Conservation (phyloP, 2,888 invertebrate species). For the Cancer borealis region DNA sequence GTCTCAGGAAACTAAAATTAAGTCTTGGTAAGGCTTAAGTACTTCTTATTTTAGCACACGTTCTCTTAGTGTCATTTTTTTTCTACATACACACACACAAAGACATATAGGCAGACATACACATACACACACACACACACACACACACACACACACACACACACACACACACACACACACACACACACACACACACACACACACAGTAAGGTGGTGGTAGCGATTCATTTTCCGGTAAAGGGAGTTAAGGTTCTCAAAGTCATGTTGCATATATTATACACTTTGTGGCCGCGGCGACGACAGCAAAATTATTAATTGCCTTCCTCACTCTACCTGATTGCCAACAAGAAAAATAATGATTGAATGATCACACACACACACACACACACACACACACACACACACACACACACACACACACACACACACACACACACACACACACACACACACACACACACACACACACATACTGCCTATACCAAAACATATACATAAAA, state of each 20-base stretch:
- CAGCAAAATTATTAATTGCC: conserved; percentile 56
- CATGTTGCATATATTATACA: conserved; percentile 33
- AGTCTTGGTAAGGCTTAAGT: background rate
- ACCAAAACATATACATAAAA: no score
- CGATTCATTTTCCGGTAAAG: conserved; percentile 39
- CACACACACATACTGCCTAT: background rate
- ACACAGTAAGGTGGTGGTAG: background rate
- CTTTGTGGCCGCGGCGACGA: conserved; percentile 43
- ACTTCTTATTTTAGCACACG: background rate
- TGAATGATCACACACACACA: conserved; percentile 38
- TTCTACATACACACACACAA: conserved; percentile 13
- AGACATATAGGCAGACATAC: background rate
- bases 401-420: conserved; percentile 40
- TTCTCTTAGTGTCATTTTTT: background rate
- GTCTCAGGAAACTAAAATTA: background rate
- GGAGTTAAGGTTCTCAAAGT: conserved; percentile 44
- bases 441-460: background rate
- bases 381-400: conserved; percentile 16
- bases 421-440: conserved; percentile 1
- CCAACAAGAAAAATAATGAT: conserved; percentile 45
- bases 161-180: conserved; percentile 50
- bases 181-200: conserved; percentile 37
- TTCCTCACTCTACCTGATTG: conserved; percentile 44
- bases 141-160: conserved; percentile 39
- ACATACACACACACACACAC: conserved; percentile 29